Base-by-base conservation (phyloP, 2,797 vertebrate species). In the Onychomys leucogaster region DNA sequence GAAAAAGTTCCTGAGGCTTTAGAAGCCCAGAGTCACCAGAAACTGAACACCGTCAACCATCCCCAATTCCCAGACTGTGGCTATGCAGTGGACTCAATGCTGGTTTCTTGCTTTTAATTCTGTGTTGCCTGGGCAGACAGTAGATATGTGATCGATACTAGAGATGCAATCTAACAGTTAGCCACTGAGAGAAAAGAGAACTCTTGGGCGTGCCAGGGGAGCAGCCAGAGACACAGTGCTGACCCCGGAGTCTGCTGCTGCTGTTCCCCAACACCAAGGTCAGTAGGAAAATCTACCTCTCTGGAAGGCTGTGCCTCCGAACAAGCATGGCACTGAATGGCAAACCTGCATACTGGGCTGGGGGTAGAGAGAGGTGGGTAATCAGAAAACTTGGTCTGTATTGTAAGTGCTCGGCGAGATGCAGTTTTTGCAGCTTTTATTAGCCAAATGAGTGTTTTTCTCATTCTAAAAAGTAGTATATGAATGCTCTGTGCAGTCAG, bases 391-490 rank as follows among this genome's bases (percentile, higher is more conserved):
- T 65, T 34, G 55, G 77, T 65, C 37, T 71, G 59, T 78, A 37
- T n/a, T 83, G 82, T 49, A 85, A 96, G 91, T 34, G 37, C 9
- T 90, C 86, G 93, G 85, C 19, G 77, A 95, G 81, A 90, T 69
- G 59, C 59, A 65, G 46, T 69, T 80, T 67, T 82, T 89, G 67
- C 4, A 61, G 69, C 55, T 71, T 94, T 61, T 65, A 69, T 91
- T 90, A 77, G 46, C 13, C 46, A 29, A 75, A 63, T 37, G 89
- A 91, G 94, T 77, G 95, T 37, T 49, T 84, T 86, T 81, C 49
- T 85, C 55, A 49, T 49, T 95, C 75, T 90, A 90, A 59, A 94
- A 90, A 90, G 76, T 71, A 65, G 29, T 61, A 67, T 78, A 97
- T 55, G 67, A 93, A 86, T 67, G 71, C 75, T 90, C 92, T 59